Evolutionary conservation across 2,888 invertebrate genomes (phyloP).

Genomic region (Eueremaeus valkanovi): DNA sequence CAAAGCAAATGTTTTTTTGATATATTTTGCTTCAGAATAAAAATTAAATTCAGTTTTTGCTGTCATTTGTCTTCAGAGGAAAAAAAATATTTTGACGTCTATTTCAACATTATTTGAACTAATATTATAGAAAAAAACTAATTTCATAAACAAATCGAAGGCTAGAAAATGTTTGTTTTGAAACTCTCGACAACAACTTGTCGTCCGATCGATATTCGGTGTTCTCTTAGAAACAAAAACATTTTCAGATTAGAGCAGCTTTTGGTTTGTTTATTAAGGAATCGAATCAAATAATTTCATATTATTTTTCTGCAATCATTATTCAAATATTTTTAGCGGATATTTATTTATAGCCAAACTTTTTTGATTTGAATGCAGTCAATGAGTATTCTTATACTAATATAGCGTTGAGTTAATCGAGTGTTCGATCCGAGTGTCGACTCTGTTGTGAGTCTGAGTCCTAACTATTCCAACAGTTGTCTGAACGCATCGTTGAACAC

Average conservation of each 20-base stretch:
- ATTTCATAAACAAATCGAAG: conserved; percentile 12
- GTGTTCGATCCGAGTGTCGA: too few relatives aligned
- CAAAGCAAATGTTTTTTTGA: background rate
- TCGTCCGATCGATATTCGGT: background rate
- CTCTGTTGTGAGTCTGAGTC: too few relatives aligned
- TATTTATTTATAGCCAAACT: too few relatives aligned
- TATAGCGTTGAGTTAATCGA: background rate
- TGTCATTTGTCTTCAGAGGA: background rate
- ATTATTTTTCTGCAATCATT: too few relatives aligned
- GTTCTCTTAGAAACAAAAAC: background rate
- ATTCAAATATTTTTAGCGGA: too few relatives aligned
- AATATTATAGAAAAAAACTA: background rate
- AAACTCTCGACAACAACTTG: background rate
- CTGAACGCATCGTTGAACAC: background rate
- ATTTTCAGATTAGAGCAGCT: background rate
- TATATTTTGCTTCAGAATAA: background rate
- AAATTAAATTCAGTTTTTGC: background rate
- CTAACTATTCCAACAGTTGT: background rate
- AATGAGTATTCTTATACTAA: background rate
- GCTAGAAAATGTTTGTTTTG: background rate
- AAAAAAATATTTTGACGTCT: background rate
- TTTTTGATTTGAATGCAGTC: background rate
- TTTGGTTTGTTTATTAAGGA: too few relatives aligned
- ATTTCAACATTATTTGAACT: background rate
- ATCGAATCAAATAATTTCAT: too few relatives aligned